phyloP scores from a whole-genome alignment of 1,140 invertebrate genomes.

The Anadara kagoshimensis region DNA sequence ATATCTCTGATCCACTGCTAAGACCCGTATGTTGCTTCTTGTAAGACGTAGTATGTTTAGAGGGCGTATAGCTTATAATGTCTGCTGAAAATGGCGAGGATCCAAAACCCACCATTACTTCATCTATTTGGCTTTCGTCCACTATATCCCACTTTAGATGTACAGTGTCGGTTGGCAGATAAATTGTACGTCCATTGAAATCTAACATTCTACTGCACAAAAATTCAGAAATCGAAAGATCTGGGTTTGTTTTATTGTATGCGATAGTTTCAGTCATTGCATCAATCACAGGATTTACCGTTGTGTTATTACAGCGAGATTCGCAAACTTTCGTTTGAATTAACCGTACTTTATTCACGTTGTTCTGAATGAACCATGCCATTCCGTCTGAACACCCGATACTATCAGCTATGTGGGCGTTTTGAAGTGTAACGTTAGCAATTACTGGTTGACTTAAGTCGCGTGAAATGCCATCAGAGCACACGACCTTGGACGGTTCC shows the following conservation, averaged over 20 bases:
- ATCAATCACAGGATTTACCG: no score
- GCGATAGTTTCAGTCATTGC: no score
- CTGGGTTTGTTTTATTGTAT: no score
- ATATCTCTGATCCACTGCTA: slow-evolving; percentile 19
- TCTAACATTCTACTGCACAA: background rate
- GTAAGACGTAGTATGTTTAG: slow-evolving; percentile 28
- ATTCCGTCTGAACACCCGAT: no score
- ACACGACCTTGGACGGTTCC: slow-evolving; percentile 29
- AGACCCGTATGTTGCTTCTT: slow-evolving; percentile 35
- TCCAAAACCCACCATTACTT: slow-evolving; percentile 30
- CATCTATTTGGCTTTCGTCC: slow-evolving; percentile 23
- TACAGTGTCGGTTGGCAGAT: slow-evolving; percentile 15
- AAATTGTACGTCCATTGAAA: slow-evolving; percentile 3
- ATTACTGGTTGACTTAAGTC: slow-evolving; percentile 17
- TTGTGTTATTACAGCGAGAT: no score
- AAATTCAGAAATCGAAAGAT: background rate
- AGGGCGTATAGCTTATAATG: slow-evolving; percentile 29
- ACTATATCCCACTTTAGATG: slow-evolving; percentile 22
- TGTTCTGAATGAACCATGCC: no score
- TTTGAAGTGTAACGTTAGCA: slow-evolving; percentile 8
- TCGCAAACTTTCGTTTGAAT: no score
- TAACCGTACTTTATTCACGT: no score
- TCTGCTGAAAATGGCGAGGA: slow-evolving; percentile 4
- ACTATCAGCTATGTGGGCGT: background rate
- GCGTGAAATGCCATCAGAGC: slow-evolving; percentile 36